These are phyloP conservation scores for Myrmecophaga tridactyla DNA, from an alignment of 2,113 vertebrate species.

Conservation along the genomic window DNA sequence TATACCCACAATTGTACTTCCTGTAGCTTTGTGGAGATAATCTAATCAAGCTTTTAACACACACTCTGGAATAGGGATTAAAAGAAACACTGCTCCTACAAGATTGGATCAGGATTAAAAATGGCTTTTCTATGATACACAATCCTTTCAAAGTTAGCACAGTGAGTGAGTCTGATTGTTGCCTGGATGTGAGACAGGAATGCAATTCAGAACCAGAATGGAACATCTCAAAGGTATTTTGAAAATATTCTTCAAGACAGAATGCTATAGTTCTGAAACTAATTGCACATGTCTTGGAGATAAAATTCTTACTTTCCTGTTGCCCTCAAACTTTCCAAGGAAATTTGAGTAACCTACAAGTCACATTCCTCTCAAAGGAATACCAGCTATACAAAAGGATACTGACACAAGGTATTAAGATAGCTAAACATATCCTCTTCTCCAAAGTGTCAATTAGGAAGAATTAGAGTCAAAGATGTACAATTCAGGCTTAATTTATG, in stretches of 20 bases:
- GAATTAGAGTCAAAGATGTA: neutral
- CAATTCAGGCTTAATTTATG: too few species aligned
- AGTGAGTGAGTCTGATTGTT: neutral
- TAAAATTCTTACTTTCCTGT: neutral
- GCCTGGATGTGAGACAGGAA: neutral
- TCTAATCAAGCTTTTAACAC: too few species aligned
- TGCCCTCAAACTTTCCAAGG: too few species aligned
- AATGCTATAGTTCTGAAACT: neutral
- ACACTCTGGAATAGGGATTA: too few species aligned
- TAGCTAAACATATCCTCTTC: neutral
- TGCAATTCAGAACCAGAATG: neutral
- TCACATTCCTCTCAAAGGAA: too few species aligned
- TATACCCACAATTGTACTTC: too few species aligned
- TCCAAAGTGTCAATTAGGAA: neutral
- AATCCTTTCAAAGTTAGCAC: too few species aligned
- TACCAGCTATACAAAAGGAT: neutral
- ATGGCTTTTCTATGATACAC: too few species aligned
- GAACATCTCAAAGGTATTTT: neutral
- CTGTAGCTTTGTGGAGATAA: too few species aligned
- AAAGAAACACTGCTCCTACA: too few species aligned
- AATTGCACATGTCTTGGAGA: neutral
- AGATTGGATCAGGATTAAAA: too few species aligned
- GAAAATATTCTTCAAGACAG: neutral
- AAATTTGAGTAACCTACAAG: too few species aligned
- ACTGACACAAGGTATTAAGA: neutral